Percentiles rank a stretch among this genome's conserved stretches.
Evolutionary conservation across 2,888 invertebrate species (phyloP).

Genomic region (Notocelia uddmanniana): DNA sequence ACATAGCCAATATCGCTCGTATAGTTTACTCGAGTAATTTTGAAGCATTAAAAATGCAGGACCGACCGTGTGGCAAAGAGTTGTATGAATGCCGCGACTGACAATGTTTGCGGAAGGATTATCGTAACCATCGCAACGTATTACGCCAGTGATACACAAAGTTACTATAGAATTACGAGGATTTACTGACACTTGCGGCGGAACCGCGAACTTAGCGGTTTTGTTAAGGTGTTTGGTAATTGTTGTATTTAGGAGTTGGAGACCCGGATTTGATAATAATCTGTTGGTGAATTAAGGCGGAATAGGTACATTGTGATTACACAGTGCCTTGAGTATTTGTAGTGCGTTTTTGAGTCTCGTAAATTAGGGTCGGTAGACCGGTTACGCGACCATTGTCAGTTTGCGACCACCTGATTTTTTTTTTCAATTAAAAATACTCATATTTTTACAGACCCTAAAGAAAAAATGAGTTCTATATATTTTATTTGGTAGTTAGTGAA

Average conservation of each 20-base stretch:
- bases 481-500: too few relatives aligned
- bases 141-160: neutral
- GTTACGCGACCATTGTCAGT: too few relatives aligned
- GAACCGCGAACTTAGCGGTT: constrained; percentile 7
- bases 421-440: too few relatives aligned
- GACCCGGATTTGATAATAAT: neutral
- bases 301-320: neutral
- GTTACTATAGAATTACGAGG: neutral
- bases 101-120: constrained; percentile 30
- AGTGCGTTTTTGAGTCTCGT: too few relatives aligned
- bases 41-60: too few relatives aligned
- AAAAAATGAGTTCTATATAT: too few relatives aligned
- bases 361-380: too few relatives aligned
- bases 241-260: neutral
- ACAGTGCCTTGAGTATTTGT: neutral
- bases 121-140: too few relatives aligned
- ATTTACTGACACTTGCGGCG: neutral
- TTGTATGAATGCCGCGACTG: neutral
- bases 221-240: neutral
- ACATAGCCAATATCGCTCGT: too few relatives aligned
- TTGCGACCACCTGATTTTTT: too few relatives aligned
- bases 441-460: too few relatives aligned
- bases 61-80: neutral
- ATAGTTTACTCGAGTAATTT: too few relatives aligned
- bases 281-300: neutral